These are phyloP conservation scores for Pogonophryne albipinna DNA, from an alignment of 2,797 vertebrate species.

Conservation along the genomic window DNA sequence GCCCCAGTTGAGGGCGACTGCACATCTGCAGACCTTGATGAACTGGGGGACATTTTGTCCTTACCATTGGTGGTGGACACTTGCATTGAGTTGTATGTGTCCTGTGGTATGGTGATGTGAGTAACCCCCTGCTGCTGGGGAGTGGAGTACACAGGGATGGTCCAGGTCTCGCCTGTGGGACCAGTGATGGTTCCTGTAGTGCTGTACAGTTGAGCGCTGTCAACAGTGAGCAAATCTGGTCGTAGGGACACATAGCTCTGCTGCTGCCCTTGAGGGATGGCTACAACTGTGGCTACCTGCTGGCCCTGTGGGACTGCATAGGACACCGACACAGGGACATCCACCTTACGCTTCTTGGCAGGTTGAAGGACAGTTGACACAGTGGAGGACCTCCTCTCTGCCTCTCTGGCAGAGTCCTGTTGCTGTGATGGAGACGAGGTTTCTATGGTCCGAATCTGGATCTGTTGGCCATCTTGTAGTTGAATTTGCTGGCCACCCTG, in stretches of 20 bases:
- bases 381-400: slow-evolving; percentile 87
- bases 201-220: slow-evolving; percentile 98
- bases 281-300: slow-evolving; percentile 95
- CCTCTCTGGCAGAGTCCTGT: slow-evolving; percentile 92
- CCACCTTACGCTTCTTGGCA: slow-evolving; percentile 99
- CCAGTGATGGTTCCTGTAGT: slow-evolving; percentile 98
- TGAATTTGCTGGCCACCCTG: slow-evolving; percentile 76
- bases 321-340: slow-evolving; percentile 95
- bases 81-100: slow-evolving; percentile 94
- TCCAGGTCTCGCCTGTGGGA: slow-evolving; percentile 98
- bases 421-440: slow-evolving; percentile 91
- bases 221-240: slow-evolving; percentile 97
- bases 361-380: slow-evolving; percentile 95
- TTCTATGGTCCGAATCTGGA: slow-evolving; percentile 97
- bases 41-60: slow-evolving; percentile 77
- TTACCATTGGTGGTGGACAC: slow-evolving; percentile 93
- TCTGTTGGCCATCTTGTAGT: slow-evolving; percentile 90
- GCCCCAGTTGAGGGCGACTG: slow-evolving; percentile 84
- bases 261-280: slow-evolving; percentile 99
- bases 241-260: slow-evolving; percentile 97
- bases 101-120: slow-evolving; percentile 98
- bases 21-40: slow-evolving; percentile 60
- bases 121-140: slow-evolving; percentile 97
- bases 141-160: slow-evolving; percentile 98
- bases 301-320: slow-evolving; percentile 96